phyloP scores from a whole-genome alignment of 2,797 vertebrate species.

The Rhynchotus rufescens region DNA sequence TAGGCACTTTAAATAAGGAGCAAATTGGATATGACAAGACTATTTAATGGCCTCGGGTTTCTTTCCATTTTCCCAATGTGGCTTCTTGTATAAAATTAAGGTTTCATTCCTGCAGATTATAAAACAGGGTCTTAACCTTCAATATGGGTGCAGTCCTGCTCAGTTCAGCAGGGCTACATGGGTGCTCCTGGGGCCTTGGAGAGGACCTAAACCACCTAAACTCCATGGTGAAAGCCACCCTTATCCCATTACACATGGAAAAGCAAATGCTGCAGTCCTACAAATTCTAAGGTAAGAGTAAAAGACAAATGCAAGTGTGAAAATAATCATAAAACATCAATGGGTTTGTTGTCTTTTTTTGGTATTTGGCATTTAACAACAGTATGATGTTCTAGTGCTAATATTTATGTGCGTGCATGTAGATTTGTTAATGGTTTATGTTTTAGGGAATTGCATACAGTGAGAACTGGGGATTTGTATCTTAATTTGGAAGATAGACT shows the following conservation, averaged over 20 bases:
- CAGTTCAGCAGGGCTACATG: neutral
- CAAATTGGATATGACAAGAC: neutral
- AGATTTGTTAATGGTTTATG: slow-evolving; percentile 15
- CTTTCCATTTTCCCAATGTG: neutral
- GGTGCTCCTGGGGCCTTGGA: neutral
- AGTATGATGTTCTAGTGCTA: neutral
- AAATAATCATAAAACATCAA: neutral
- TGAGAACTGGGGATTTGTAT: neutral
- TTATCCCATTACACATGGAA: neutral
- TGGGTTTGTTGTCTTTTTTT: slow-evolving; percentile 16
- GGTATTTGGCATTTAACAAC: slow-evolving; percentile 6
- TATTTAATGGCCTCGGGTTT: neutral
- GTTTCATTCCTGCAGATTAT: neutral
- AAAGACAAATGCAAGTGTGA: neutral
- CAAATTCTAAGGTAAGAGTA: neutral
- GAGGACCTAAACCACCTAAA: neutral
- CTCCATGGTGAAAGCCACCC: neutral
- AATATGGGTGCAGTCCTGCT: neutral
- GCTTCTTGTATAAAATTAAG: neutral
- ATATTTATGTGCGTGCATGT: neutral
- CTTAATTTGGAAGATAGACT: slow-evolving; percentile 15
- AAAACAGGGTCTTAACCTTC: neutral
- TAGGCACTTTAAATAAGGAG: slow-evolving; percentile 61
- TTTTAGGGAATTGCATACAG: slow-evolving; percentile 1
- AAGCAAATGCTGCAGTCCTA: neutral